phyloP scores from a whole-genome alignment of 2,888 invertebrate species.

The Pinctada fucata region DNA sequence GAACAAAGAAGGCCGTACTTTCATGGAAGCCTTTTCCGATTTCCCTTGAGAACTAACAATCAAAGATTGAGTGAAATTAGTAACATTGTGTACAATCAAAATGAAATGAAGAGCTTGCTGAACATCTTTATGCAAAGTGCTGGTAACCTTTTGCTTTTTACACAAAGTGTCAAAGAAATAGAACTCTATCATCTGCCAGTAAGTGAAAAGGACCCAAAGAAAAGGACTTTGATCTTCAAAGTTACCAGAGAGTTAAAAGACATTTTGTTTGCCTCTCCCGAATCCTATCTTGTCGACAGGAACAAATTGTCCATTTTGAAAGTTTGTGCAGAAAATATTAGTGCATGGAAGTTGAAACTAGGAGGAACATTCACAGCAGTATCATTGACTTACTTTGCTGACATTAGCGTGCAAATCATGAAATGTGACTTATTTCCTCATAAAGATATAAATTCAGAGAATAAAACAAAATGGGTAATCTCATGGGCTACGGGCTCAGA shows the following conservation, averaged over 20 bases:
- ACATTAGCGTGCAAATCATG: not conserved
- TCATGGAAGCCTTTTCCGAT: slow-evolving; percentile 69
- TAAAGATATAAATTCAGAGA: not conserved
- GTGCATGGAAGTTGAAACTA: not conserved
- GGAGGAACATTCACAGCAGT: not conserved
- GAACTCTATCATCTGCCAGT: slow-evolving; percentile 59
- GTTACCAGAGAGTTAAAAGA: not conserved
- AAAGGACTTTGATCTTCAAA: slow-evolving; percentile 11
- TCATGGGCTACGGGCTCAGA: slow-evolving; percentile 46
- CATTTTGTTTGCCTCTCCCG: not conserved
- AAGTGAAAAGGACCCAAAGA: slow-evolving; percentile 19
- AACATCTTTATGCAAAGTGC: slow-evolving; percentile 56
- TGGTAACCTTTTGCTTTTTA: slow-evolving; percentile 69
- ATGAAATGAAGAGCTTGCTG: slow-evolving; percentile 62
- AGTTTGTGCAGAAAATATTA: not conserved
- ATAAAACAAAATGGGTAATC: slow-evolving; percentile 36
- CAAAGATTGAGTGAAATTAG: slow-evolving; percentile 70
- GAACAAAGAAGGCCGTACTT: slow-evolving; percentile 29
- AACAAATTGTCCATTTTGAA: not conserved
- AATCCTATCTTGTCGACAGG: not conserved
- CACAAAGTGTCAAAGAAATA: slow-evolving; percentile 67
- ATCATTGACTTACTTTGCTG: not conserved
- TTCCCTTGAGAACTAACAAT: slow-evolving; percentile 65
- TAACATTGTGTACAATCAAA: slow-evolving; percentile 52
- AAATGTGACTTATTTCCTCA: not conserved